Base-by-base conservation (phyloP, 2,888 invertebrate species). In the Drosophila hamatofila region DNA sequence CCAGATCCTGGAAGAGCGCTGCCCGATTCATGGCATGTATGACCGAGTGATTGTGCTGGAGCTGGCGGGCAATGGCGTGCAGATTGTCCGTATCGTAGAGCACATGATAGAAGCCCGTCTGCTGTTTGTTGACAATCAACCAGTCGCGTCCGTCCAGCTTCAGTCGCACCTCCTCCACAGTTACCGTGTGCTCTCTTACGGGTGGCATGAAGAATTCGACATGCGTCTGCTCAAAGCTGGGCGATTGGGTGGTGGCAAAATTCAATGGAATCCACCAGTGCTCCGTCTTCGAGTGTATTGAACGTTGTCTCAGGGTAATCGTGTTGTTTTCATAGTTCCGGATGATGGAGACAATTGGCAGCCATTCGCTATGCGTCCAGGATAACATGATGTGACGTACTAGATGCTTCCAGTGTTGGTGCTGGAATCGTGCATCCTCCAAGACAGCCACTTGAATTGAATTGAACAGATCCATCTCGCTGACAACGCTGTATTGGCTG, bases 1-100 rank as follows among this genome's bases (percentile, higher is more conserved):
- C 75, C 0, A 95, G 95, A 91, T 98, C 98, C 77, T 98, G 97
- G 14, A 99, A 94, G 54, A 98, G 93, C 88, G 98, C 97, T 0
- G 97, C 97, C 59, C 98, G 93, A 89, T 97, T 97, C 54, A 96
- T 95, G 1, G 95, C 94, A 75, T 96, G 95, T 61, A 98, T 96
- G 33, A 94, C 94, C 79, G 93, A 92, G 80, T 95, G 96, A 49
- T 94, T 94, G 4, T 94, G 93, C 8, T 95, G 94, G 95, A 93
- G 62, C 95, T 91, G 94, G 27, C 94, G 93, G 12, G 95, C 95
- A 6, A 97, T 94, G 0, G 94, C 93, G 2, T 92, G 88, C 94
- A 96, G 95, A 90, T 96, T 96, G 0, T 92, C 91, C 0, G 89
- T 87, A 56, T 97, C 96, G 76, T 97, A 97, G 86, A 96, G 95